A percentile compares a stretch with the other conserved stretches of the same genome.
These are phyloP conservation scores for Gallinago paraguaiae DNA, from an alignment of 2,113 vertebrate genomes.

Conservation along the genomic window DNA sequence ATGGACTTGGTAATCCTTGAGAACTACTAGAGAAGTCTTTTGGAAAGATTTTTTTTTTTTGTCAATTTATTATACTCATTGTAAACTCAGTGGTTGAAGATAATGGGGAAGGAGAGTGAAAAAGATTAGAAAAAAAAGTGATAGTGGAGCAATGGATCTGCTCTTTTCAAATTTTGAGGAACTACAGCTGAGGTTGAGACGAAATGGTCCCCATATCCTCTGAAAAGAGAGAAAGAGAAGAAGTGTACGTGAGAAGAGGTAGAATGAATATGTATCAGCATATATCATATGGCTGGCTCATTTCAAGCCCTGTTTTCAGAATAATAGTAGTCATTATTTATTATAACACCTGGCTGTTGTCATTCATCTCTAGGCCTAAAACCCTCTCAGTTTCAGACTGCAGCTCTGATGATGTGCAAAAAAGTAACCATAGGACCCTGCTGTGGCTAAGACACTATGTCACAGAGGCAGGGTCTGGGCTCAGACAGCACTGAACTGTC, in stretches of 20 bases:
- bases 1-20: conserved; percentile 43
- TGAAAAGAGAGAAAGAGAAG: background rate
- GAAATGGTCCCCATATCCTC: background rate
- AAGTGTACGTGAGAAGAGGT: background rate
- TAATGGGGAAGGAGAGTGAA: background rate
- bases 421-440: background rate
- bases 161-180: background rate
- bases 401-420: background rate
- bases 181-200: background rate
- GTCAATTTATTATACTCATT: background rate
- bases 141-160: background rate
- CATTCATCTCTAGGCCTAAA: background rate
- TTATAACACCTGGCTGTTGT: background rate
- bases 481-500: background rate
- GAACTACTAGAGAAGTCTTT: background rate
- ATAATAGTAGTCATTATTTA: background rate
- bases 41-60: background rate
- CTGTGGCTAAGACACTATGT: background rate
- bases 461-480: background rate
- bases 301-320: background rate
- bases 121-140: background rate
- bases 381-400: background rate
- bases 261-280: background rate
- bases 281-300: background rate
- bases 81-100: background rate